phyloP scores from a whole-genome alignment of 2,888 invertebrate species.

The Endotricha flammealis region DNA sequence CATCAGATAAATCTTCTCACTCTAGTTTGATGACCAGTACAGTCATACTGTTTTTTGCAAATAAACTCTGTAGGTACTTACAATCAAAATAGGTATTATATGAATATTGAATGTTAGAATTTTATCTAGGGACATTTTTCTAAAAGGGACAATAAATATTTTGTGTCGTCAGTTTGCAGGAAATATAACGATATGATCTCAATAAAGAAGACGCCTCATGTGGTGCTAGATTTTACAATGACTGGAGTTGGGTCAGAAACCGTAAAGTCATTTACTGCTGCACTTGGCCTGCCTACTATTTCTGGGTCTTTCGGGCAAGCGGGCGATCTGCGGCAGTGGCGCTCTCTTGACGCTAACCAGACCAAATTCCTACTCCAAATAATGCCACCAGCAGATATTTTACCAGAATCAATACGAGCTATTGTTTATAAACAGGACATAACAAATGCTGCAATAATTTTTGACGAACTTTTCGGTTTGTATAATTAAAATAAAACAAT shows the following conservation, averaged over 20 bases:
- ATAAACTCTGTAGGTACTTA: too few relatives aligned
- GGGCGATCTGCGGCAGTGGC: conserved; percentile 91
- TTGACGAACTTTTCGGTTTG: conserved; percentile 90
- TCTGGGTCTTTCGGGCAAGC: conserved; percentile 91
- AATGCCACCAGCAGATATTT: conserved; percentile 90
- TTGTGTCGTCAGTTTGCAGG: conserved; percentile 80
- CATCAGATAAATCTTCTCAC: too few relatives aligned
- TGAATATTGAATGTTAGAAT: too few relatives aligned
- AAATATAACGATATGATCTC: conserved; percentile 82
- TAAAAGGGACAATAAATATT: conserved; percentile 5
- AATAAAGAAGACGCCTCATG: conserved; percentile 83
- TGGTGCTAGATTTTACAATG: conserved; percentile 90
- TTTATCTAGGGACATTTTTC: too few relatives aligned
- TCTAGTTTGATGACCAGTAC: too few relatives aligned
- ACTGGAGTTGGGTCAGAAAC: conserved; percentile 90
- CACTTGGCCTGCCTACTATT: conserved; percentile 88
- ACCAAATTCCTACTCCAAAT: conserved; percentile 88
- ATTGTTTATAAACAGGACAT: conserved; percentile 91
- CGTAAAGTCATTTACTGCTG: conserved; percentile 89
- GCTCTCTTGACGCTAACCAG: conserved; percentile 83
- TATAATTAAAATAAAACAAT: conserved; percentile 15
- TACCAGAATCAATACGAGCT: conserved; percentile 89
- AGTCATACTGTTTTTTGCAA: too few relatives aligned
- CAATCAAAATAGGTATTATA: too few relatives aligned
- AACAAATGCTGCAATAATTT: conserved; percentile 94